A percentile compares a stretch with the other conserved stretches of the same genome.
phyloP scores from a whole-genome alignment of 2,797 vertebrate genomes.

The Sebastolobus altivelis region DNA sequence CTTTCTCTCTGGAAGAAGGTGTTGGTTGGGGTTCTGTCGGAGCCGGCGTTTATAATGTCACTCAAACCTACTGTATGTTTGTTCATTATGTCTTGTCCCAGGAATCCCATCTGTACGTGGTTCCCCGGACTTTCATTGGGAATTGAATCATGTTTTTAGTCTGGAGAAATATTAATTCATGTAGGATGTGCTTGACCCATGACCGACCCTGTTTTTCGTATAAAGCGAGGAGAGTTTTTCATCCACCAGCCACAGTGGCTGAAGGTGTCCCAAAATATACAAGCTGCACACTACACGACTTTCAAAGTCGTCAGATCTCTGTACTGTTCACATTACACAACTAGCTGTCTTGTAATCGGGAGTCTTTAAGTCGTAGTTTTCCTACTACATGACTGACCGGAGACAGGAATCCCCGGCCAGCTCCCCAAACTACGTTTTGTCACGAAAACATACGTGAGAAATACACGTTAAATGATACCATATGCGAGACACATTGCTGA shows the following conservation, averaged over 20 bases:
- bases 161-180: constrained; percentile 1
- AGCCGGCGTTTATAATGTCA: constrained; percentile 24
- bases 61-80: constrained; percentile 31
- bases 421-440: too few relatives aligned
- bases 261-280: constrained; percentile 23
- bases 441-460: too few relatives aligned
- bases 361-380: too few relatives aligned
- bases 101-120: constrained; percentile 18
- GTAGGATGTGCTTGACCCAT: constrained; percentile 23
- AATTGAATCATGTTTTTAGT: constrained; percentile 26
- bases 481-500: too few relatives aligned
- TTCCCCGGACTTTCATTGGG: constrained; percentile 17
- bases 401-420: too few relatives aligned
- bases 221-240: neutral
- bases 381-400: too few relatives aligned
- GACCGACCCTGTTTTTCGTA: constrained; percentile 4
- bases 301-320: too few relatives aligned
- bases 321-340: too few relatives aligned
- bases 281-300: too few relatives aligned
- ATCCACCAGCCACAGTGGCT: constrained; percentile 34
- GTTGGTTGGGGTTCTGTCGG: constrained; percentile 57
- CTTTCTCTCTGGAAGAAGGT: constrained; percentile 54
- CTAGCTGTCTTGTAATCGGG: too few relatives aligned
- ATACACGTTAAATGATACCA: too few relatives aligned
- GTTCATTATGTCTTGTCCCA: constrained; percentile 10